Conservation (phyloP, 92 coral and sea anemone species). For the Paramuricea clavata region DNA sequence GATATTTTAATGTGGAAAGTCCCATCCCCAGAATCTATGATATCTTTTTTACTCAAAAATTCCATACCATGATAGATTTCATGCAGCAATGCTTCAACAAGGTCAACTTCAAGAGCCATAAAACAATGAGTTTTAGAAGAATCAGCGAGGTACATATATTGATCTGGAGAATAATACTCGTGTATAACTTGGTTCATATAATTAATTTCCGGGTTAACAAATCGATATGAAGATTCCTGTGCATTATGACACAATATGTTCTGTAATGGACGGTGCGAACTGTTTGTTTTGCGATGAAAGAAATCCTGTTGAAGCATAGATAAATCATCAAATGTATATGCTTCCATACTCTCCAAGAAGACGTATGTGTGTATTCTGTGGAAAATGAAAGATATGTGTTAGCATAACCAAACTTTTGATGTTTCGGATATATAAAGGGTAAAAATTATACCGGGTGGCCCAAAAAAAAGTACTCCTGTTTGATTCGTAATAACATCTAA, state of each 20-base stretch:
- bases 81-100: neutral
- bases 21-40: neutral
- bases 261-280: neutral
- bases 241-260: neutral
- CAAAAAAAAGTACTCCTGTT: too few relatives aligned
- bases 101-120: neutral
- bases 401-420: too few relatives aligned
- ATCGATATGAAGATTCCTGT: neutral
- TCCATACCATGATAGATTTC: neutral
- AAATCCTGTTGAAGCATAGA: neutral
- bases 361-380: too few relatives aligned
- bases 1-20: too few relatives aligned
- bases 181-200: neutral
- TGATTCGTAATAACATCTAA: too few relatives aligned
- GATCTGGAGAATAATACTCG: neutral
- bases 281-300: neutral
- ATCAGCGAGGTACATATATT: neutral
- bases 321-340: neutral
- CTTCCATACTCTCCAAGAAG: neutral
- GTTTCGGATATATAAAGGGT: too few relatives aligned
- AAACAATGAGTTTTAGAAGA: neutral
- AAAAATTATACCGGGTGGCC: too few relatives aligned
- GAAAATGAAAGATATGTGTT: too few relatives aligned
- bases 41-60: neutral
- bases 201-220: neutral